Conservation (phyloP, 2,797 vertebrate species). For the Naso thynnoides region DNA sequence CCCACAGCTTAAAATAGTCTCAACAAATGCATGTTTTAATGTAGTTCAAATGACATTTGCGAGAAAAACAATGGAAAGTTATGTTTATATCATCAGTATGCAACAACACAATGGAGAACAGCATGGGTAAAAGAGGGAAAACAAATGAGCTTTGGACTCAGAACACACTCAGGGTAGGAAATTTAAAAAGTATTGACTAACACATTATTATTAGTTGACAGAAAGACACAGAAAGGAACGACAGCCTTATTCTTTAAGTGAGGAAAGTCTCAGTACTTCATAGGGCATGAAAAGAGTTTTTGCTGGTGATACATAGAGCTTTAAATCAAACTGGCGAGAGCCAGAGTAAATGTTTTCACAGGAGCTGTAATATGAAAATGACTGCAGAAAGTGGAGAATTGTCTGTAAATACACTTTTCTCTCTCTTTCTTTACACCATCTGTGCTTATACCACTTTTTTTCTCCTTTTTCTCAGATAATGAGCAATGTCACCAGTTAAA, state of each 20-base stretch:
- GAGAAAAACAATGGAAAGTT: background rate
- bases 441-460: conserved; percentile 15
- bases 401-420: conserved; percentile 25
- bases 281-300: background rate
- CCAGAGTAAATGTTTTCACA: conserved; percentile 20
- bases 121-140: too few relatives aligned
- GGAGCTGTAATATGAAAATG: conserved; percentile 16
- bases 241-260: background rate
- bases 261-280: background rate
- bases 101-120: too few relatives aligned
- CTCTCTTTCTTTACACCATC: conserved; percentile 34
- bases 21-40: background rate
- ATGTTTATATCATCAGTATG: background rate
- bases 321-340: conserved; percentile 2
- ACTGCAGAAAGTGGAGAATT: conserved; percentile 29
- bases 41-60: background rate
- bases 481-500: conserved; percentile 39
- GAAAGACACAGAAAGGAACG: background rate
- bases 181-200: background rate
- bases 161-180: background rate
- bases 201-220: background rate
- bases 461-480: conserved; percentile 34
- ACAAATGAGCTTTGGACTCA: background rate
- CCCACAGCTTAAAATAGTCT: background rate
- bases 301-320: background rate